Base-by-base conservation (phyloP, 2,113 vertebrate genomes). In the Notarius quadriscutis region DNA sequence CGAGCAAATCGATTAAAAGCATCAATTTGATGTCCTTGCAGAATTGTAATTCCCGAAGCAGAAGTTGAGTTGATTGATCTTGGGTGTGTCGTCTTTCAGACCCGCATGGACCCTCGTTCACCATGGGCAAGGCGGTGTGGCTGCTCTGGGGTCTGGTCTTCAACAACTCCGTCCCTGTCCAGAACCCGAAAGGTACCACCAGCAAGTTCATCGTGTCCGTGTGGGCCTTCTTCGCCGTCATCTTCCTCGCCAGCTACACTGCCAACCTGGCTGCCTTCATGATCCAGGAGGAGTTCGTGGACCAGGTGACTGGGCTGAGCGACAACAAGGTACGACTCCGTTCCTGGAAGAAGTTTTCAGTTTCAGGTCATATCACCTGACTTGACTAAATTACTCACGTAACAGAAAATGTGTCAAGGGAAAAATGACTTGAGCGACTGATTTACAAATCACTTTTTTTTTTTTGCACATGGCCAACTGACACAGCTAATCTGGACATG, bases 131-230 rank as follows among this genome's bases (percentile, higher is more conserved):
- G 92, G 98, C 98, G 0, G 97, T 99, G 22, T 99, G 98, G 98
- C 95, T 99, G 20, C 97, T 99, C 17, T 99, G 98, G 98, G 98
- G 98, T 84, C 94, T 99, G 93, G 98, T 99, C 25, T 99, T 99
- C 94, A 99, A 99, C 95, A 99, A 99, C 94, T 99, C 98, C 0
- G 98, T 99, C 90, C 98, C 98, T 0, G 98, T 99, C 34, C 97
- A 99, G 91, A 99, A 99, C 86, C 98, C 98, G 0, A 98, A 97
- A 89, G 98, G 98, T 22, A 99, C 98, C 0, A 99, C 98, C 77
- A 99, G 98, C 92, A 99, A 99, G 94, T 99, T 99, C 93, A 99
- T 99, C 90, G 98, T 99, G 89, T 99, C 98, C 0, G 97, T 99
- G 58, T 99, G 98, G 97, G 97, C 97, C 86, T 97, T 97, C 95